A percentile compares a stretch with the other conserved stretches of the same genome.
phyloP scores from a whole-genome alignment of 2,888 invertebrate species.

The Pyrochroa serraticornis region DNA sequence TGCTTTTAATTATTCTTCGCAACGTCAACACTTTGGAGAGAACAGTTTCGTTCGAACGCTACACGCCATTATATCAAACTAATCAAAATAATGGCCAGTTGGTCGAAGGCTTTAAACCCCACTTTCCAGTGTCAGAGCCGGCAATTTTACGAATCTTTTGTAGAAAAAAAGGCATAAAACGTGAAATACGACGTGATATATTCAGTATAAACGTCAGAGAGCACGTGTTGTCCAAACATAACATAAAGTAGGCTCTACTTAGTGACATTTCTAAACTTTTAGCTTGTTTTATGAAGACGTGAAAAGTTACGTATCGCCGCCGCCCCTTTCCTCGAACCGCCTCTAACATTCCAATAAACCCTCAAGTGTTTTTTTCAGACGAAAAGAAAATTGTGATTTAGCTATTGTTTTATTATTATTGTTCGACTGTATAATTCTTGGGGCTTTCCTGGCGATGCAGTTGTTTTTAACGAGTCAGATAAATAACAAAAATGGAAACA shows the following conservation, averaged over 20 bases:
- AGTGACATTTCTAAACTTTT: slow-evolving; percentile 53
- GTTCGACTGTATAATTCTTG: too few species aligned
- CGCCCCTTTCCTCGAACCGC: neutral
- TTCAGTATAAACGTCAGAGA: slow-evolving; percentile 54
- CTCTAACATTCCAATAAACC: neutral
- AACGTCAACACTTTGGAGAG: too few species aligned
- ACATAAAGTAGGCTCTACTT: slow-evolving; percentile 54
- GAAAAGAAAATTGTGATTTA: neutral
- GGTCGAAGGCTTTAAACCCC: too few species aligned
- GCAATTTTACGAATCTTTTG: slow-evolving; percentile 38
- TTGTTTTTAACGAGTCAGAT: slow-evolving; percentile 16
- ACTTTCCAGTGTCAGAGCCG: slow-evolving; percentile 27
- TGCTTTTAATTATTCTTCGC: too few species aligned
- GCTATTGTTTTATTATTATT: too few species aligned
- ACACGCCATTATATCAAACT: too few species aligned
- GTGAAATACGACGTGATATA: slow-evolving; percentile 54
- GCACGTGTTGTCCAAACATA: slow-evolving; percentile 57
- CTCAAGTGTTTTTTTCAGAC: neutral
- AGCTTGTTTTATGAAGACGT: slow-evolving; percentile 27
- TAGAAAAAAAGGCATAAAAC: slow-evolving; percentile 48
- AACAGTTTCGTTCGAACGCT: too few species aligned
- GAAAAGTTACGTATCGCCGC: too few species aligned
- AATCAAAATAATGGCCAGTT: too few species aligned
- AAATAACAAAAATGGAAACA: slow-evolving; percentile 28
- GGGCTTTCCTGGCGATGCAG: too few species aligned